Evolutionary conservation across 2,888 invertebrate species (phyloP).

Genomic region (Scrobipalpa atriplicella): DNA sequence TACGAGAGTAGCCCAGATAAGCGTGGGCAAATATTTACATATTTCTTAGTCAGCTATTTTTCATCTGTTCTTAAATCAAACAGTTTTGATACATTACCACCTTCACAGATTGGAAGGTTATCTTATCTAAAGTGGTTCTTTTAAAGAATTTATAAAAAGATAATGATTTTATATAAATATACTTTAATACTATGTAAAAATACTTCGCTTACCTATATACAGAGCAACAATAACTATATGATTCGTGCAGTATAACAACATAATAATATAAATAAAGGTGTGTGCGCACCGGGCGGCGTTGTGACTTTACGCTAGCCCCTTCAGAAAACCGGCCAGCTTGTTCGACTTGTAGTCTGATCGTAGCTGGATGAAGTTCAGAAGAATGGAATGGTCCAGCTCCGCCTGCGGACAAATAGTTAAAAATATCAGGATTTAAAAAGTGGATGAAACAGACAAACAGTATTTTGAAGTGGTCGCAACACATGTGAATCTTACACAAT

Average conservation of each 20-base stretch:
- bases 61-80: neutral
- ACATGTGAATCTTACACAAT: no score
- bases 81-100: neutral
- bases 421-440: no score
- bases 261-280: neutral
- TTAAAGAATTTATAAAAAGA: neutral
- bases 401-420: constrained; percentile 81
- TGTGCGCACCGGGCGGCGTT: neutral
- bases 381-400: constrained; percentile 93
- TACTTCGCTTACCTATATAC: constrained; percentile 42
- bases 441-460: no score
- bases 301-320: constrained; percentile 73
- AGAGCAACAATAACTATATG: constrained; percentile 44
- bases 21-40: constrained; percentile 38
- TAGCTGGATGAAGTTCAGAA: constrained; percentile 96
- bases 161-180: constrained; percentile 33
- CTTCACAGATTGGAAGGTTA: no score
- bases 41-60: constrained; percentile 25
- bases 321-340: constrained; percentile 86
- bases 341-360: constrained; percentile 96
- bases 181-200: constrained; percentile 47
- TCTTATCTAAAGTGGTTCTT: no score
- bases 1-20: constrained; percentile 43
- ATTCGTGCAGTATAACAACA: neutral
- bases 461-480: no score